Evolutionary conservation across 2,113 vertebrate species (phyloP).

Genomic region (Ahaetulla prasina): DNA sequence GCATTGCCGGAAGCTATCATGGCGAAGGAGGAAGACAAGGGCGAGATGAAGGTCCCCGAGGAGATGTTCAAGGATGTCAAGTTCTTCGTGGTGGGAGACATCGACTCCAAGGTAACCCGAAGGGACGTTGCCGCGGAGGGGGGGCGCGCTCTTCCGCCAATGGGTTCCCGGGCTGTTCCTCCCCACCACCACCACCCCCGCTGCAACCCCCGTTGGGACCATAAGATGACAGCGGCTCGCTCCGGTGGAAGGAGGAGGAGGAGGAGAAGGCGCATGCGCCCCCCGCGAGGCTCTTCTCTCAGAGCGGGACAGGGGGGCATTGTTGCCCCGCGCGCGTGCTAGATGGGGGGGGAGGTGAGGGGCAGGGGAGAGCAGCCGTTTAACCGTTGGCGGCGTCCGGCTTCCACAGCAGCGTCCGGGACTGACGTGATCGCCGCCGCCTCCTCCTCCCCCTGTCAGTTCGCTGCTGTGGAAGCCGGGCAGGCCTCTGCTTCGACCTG

Average conservation of each 20-base stretch:
- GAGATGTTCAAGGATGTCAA: conserved; percentile 96
- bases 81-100: conserved; percentile 94
- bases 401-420: neutral
- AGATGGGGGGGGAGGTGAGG: neutral
- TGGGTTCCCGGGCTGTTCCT: neutral
- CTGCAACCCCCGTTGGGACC: neutral
- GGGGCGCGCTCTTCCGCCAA: neutral
- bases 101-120: conserved; percentile 87
- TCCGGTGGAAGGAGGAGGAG: no score
- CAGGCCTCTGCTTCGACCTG: neutral
- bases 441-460: neutral
- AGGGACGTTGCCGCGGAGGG: neutral
- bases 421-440: neutral
- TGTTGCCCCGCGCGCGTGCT: neutral
- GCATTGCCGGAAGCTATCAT: conserved; percentile 29
- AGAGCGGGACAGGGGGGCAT: neutral
- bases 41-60: conserved; percentile 77
- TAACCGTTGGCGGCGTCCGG: no score
- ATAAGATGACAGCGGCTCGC: neutral
- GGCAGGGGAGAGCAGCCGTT: neutral
- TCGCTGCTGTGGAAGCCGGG: neutral
- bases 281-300: neutral
- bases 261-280: neutral
- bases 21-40: conserved; percentile 56
- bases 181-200: accelerated